A percentile compares a stretch with the other conserved stretches of the same genome.
Conservation (phyloP, 2,797 vertebrate species). For the Octomys mimax region DNA sequence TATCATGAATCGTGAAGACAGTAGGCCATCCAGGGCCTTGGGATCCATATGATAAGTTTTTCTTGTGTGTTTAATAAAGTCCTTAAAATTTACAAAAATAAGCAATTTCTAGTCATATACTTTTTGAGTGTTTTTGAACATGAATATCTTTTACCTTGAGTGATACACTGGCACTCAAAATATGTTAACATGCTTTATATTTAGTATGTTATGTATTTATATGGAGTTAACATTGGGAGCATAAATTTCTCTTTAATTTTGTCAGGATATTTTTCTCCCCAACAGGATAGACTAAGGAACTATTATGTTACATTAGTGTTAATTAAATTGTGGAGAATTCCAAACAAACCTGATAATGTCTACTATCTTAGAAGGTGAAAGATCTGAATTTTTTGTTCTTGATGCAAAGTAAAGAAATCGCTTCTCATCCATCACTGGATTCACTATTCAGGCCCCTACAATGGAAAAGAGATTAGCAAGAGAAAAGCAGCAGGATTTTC, state of each 20-base stretch:
- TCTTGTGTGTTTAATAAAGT: not conserved
- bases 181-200: not conserved
- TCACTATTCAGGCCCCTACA: not conserved
- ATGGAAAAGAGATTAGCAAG: not conserved
- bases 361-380: not conserved
- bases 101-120: not conserved
- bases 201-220: not conserved
- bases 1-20: not conserved
- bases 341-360: not conserved
- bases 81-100: not conserved
- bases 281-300: not conserved
- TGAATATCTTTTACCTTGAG: not conserved
- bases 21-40: not conserved
- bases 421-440: not conserved
- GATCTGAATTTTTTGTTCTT: not conserved
- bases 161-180: not conserved
- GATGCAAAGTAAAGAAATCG: not conserved
- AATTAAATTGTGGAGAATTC: not conserved
- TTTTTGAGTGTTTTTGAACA: not conserved
- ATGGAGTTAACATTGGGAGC: not conserved
- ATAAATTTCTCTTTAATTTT: not conserved
- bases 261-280: not conserved
- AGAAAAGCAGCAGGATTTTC: not conserved
- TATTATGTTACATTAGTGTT: not conserved
- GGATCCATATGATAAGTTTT: not conserved